phyloP scores from a whole-genome alignment of 2,888 invertebrate species.

The Galerucella calmariensis region DNA sequence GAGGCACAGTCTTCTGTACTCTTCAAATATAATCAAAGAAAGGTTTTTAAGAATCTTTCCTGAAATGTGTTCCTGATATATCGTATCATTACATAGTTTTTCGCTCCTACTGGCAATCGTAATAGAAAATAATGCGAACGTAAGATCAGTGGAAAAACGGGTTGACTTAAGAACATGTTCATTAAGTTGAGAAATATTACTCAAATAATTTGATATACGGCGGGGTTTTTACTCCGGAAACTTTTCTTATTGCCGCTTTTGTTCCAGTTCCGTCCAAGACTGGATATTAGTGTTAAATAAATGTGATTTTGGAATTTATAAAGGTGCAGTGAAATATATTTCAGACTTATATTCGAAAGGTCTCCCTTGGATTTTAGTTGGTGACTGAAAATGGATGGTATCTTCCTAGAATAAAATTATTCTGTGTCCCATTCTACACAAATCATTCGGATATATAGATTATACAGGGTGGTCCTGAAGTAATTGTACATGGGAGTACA shows the following conservation, averaged over 20 bases:
- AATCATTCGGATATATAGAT: too few relatives aligned
- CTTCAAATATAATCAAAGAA: background rate
- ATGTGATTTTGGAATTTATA: slow-evolving; percentile 5
- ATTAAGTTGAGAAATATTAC: slow-evolving; percentile 35
- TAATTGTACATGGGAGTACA: too few relatives aligned
- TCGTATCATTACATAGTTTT: slow-evolving; percentile 17
- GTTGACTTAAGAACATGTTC: slow-evolving; percentile 34
- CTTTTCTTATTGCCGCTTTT: slow-evolving; percentile 25
- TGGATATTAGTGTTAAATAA: slow-evolving; percentile 14
- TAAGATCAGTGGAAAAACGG: slow-evolving; percentile 30
- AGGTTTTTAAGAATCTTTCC: background rate
- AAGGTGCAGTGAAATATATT: too few relatives aligned
- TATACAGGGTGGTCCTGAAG: too few relatives aligned
- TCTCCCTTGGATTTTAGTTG: too few relatives aligned
- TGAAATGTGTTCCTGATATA: background rate
- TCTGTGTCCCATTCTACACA: too few relatives aligned
- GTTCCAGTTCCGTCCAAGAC: slow-evolving; percentile 2
- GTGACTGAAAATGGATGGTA: too few relatives aligned
- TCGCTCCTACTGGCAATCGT: slow-evolving; percentile 21
- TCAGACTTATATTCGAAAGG: too few relatives aligned
- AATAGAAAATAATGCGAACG: slow-evolving; percentile 30
- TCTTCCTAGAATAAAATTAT: too few relatives aligned
- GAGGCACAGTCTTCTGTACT: too few relatives aligned
- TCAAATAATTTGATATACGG: slow-evolving; percentile 33
- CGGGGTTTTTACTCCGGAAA: slow-evolving; percentile 20